Conservation (phyloP, 2,797 vertebrate genomes). For the Etheostoma perlongum region DNA sequence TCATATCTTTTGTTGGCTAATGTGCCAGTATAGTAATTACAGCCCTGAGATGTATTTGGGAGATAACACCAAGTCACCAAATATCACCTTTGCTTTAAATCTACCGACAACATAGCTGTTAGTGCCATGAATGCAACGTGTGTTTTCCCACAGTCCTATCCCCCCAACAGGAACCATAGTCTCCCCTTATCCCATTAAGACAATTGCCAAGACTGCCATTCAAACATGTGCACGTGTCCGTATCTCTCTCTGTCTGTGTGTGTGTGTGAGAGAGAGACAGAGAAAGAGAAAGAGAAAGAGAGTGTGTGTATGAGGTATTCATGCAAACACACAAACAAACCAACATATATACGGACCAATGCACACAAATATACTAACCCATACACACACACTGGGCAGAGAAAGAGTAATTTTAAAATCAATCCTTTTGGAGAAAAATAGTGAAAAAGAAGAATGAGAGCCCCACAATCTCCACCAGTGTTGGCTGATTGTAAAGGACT, state of each 20-base stretch:
- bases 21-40: slow-evolving; percentile 21
- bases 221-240: slow-evolving; percentile 50
- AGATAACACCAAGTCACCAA: slow-evolving; percentile 40
- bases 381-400: slow-evolving; percentile 51
- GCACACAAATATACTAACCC: slow-evolving; percentile 61
- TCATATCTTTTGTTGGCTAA: slow-evolving; percentile 14
- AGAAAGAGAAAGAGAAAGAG: too few species aligned
- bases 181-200: slow-evolving; percentile 82
- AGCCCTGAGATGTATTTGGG: slow-evolving; percentile 27
- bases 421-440: slow-evolving; percentile 65
- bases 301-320: too few species aligned
- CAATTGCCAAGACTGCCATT: slow-evolving; percentile 79
- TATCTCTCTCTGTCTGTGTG: not conserved
- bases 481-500: slow-evolving; percentile 87
- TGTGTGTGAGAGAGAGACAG: too few species aligned
- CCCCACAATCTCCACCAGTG: slow-evolving; percentile 75
- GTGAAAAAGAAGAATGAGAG: slow-evolving; percentile 52
- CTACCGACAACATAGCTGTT: slow-evolving; percentile 44
- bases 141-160: slow-evolving; percentile 80
- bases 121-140: slow-evolving; percentile 59
- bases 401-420: slow-evolving; percentile 78
- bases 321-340: not conserved
- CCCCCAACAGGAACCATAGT: slow-evolving; percentile 81
- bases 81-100: slow-evolving; percentile 56
- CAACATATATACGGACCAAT: slow-evolving; percentile 44